These are phyloP conservation scores for Bergia sp. DNA, from an alignment of 92 coral and sea anemone genomes.

Conservation along the genomic window DNA sequence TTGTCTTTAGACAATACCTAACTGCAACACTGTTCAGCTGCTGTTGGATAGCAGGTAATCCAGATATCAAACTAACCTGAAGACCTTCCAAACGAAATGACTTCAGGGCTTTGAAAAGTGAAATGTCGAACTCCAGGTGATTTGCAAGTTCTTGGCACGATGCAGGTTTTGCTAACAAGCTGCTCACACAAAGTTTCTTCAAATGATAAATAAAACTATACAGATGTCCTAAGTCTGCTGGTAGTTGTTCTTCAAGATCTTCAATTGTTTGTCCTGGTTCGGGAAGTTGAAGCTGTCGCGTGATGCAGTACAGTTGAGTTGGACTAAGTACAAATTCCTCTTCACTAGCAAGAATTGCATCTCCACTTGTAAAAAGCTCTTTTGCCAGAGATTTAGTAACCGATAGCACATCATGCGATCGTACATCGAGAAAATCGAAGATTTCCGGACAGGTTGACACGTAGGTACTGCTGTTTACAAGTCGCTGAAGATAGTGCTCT, in stretches of 20 bases:
- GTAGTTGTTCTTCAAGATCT: conserved; percentile 51
- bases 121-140: conserved; percentile 92
- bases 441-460: conserved; percentile 91
- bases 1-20: conserved; percentile 73
- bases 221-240: conserved; percentile 80
- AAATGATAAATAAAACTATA: conserved; percentile 88
- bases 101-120: conserved; percentile 84
- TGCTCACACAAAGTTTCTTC: conserved; percentile 71
- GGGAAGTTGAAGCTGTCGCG: conserved; percentile 92
- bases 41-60: conserved; percentile 72
- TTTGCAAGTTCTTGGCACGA: conserved; percentile 76
- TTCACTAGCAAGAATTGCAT: conserved; percentile 63
- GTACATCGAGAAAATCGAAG: conserved; percentile 85
- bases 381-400: conserved; percentile 86
- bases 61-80: conserved; percentile 76
- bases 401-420: conserved; percentile 87
- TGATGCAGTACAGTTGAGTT: conserved; percentile 89
- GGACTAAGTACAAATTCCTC: conserved; percentile 81
- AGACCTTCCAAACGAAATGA: conserved; percentile 79
- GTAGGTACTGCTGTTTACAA: conserved; percentile 90
- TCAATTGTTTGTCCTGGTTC: conserved; percentile 69
- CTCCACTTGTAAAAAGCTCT: conserved; percentile 70
- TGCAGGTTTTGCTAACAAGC: conserved; percentile 47
- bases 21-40: conserved; percentile 80
- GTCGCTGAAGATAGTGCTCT: conserved; percentile 94